phyloP scores from a whole-genome alignment of 2,113 vertebrate species.

The Syngnathus typhle region DNA sequence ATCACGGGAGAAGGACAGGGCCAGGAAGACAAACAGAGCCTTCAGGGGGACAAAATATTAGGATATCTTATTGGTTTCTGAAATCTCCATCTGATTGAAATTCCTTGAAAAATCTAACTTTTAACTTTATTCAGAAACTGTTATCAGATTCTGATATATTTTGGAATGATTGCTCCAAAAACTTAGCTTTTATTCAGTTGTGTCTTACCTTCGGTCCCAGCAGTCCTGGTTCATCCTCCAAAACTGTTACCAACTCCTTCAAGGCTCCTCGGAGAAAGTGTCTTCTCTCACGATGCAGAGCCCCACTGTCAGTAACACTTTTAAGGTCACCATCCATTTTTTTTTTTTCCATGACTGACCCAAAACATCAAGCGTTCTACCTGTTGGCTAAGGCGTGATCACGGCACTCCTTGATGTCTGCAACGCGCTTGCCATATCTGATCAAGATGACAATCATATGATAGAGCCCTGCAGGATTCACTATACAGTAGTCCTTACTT shows the following conservation, averaged over 20 bases:
- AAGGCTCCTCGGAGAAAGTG: conserved; percentile 74
- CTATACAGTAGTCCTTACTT: not conserved
- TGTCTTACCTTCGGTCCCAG: conserved; percentile 83
- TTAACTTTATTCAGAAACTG: no score
- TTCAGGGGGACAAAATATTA: conserved; percentile 39
- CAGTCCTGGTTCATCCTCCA: conserved; percentile 85
- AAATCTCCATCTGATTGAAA: not conserved
- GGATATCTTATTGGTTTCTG: not conserved
- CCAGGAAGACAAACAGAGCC: conserved; percentile 86
- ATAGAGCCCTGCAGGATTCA: not conserved
- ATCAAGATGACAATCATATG: not conserved
- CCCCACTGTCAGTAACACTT: conserved; percentile 65
- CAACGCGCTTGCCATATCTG: conserved; percentile 81
- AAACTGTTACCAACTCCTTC: conserved; percentile 77
- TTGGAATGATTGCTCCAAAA: not conserved
- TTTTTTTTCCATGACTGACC: conserved; percentile 8
- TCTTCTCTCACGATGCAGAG: conserved; percentile 79
- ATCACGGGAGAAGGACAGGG: conserved; percentile 86
- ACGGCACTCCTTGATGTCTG: conserved; percentile 85
- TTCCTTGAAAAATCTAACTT: no score
- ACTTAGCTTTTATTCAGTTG: not conserved
- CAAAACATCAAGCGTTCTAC: conserved; percentile 57
- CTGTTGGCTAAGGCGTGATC: conserved; percentile 75
- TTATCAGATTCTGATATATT: no score
- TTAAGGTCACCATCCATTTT: not conserved